Evolutionary conservation across 1,140 invertebrate species (phyloP), one percentile per base, ranked within the genome.

Genomic region (Scaptodrosophila lebanonensis): DNA sequence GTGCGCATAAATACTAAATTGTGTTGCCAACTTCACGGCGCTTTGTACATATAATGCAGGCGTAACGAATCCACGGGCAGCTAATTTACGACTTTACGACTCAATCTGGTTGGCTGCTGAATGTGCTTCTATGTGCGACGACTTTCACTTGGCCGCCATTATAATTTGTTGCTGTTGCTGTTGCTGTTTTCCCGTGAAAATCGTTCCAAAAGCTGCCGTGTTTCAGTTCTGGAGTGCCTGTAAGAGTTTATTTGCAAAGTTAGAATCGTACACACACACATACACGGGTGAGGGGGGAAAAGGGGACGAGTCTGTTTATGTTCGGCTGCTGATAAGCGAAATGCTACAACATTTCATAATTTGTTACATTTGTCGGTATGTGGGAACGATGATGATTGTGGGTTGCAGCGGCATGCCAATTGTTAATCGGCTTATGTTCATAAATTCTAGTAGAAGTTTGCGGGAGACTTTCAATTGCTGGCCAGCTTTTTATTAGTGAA

Each of bases 1-100:
- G 68, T 61, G 75, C 73, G 75, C 75, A 79, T 79, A 82, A 82
- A 79, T 75, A 50, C n/a, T n/a, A n/a, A n/a, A n/a, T 70, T 73
- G 51, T 68, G 49, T 52, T 69, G 68, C 56, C 73, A 47, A 79
- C 75, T 75, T 79, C 65, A 70, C 75, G 75, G 75, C 53, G 52
- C 29, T 8, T 20, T 38, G 16, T 53, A 49, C 47, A 38, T 65
- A 33, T 45, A 45, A 17, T 18, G 29, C 18, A 56, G 62, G 60
- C 75, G 75, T 79, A 53, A 53, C 75, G 69, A 82, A 82, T 73
- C 75, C 53, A 52, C 66, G 39, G 56, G 65, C 56, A 65, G 53
- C 64, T 75, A 82, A 79, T 75, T 77, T 67, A 45, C 39, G 36
- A 77, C 65, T 82, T 67, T 51, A 70, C 60, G 67, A 60, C 75